Conservation (phyloP, 2,888 invertebrate genomes). For the Rhimphoctona megacephalus region DNA sequence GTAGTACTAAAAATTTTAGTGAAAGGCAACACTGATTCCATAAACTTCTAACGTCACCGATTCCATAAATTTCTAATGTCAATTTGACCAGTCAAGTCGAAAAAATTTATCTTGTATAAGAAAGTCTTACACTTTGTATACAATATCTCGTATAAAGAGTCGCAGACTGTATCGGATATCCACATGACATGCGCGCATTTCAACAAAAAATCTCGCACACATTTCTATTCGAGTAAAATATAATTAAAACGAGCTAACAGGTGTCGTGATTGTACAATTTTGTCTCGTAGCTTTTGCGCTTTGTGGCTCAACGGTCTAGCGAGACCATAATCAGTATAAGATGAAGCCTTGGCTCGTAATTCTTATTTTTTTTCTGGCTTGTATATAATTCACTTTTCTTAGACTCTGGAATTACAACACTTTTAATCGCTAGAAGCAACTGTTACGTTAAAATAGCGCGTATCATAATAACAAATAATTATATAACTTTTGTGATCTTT, state of each 20-base stretch:
- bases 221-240: not conserved
- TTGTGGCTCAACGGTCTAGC: conserved; percentile 20
- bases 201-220: conserved; percentile 17
- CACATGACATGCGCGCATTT: not conserved
- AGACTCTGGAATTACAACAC: not conserved
- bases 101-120: not conserved
- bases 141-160: not conserved
- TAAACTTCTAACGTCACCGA: too few species aligned
- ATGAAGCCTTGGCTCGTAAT: conserved; percentile 20
- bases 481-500: not conserved
- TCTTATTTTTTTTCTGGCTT: conserved; percentile 4
- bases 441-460: not conserved
- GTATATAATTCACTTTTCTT: conserved; percentile 24
- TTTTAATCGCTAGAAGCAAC: not conserved
- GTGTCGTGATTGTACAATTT: conserved; percentile 57
- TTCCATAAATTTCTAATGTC: too few species aligned
- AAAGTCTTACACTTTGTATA: not conserved
- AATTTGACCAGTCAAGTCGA: not conserved
- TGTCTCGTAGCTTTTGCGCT: conserved; percentile 41
- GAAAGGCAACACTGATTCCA: too few species aligned
- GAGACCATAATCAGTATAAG: conserved; percentile 29
- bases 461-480: not conserved
- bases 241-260: conserved; percentile 43
- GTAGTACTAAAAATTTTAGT: not conserved
- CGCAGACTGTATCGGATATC: conserved; percentile 6